These are phyloP conservation scores for Chlamydotis undulata DNA, from an alignment of 2,113 vertebrate species.

Conservation along the genomic window DNA sequence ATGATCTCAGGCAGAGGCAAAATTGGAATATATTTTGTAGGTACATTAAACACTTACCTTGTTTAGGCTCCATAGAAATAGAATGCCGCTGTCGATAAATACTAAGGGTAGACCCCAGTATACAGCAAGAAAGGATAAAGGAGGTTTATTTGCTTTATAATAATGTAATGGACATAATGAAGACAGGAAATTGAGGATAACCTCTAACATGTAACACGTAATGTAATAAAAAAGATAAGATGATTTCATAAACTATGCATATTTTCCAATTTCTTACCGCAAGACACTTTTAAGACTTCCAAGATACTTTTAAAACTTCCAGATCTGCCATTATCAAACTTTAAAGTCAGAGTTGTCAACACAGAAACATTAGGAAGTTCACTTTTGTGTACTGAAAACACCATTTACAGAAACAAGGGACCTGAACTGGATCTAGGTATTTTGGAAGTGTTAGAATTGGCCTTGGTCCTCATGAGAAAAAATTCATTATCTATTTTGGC, in stretches of 20 bases:
- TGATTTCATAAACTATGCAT: neutral
- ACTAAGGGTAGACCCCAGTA: neutral
- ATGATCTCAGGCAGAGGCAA: neutral
- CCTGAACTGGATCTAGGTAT: neutral
- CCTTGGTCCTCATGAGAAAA: neutral
- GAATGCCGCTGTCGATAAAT: neutral
- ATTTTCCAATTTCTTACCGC: neutral
- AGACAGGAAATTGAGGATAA: neutral
- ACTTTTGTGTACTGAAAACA: neutral
- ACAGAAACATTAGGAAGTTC: neutral
- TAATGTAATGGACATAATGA: neutral
- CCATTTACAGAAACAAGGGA: neutral
- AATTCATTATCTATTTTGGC: neutral
- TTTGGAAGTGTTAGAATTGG: neutral
- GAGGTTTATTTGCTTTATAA: neutral
- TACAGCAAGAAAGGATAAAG: neutral
- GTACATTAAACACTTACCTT: neutral
- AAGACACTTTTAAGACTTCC: neutral
- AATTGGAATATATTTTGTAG: neutral
- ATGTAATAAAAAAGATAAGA: neutral
- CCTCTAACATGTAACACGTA: rapidly evolving
- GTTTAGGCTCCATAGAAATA: neutral
- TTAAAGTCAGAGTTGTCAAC: neutral
- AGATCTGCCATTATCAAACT: neutral
- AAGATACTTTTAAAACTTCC: neutral